A percentile compares a stretch with the other conserved stretches of the same genome.
Conservation (phyloP, 2,888 invertebrate species). For the Ptilodon capucinus region DNA sequence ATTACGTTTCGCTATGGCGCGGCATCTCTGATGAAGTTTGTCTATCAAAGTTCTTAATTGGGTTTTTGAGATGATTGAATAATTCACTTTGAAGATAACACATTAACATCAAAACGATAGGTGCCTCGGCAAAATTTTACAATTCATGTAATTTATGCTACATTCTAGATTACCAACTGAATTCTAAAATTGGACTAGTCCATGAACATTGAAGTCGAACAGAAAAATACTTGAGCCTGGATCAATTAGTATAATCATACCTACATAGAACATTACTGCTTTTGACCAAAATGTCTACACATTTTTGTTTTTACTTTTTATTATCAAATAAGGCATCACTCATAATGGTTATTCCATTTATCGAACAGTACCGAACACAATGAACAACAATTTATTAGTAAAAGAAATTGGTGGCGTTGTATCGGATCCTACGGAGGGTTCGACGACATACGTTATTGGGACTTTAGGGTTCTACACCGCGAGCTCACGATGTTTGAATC, state of each 20-base stretch:
- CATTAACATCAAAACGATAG: no score
- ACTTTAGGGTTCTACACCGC: constrained; percentile 49
- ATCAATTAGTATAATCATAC: no score
- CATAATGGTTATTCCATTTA: neutral
- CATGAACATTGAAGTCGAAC: no score
- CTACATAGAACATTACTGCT: no score
- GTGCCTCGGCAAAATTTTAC: constrained; percentile 2
- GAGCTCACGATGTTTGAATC: constrained; percentile 34
- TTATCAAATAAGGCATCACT: neutral
- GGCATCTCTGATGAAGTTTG: constrained; percentile 23
- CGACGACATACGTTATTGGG: constrained; percentile 63
- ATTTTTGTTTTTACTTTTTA: neutral
- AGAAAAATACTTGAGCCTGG: no score
- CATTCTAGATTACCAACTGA: no score
- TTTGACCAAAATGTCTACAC: no score
- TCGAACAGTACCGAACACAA: constrained; percentile 21
- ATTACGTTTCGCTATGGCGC: constrained; percentile 41
- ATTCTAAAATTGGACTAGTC: no score
- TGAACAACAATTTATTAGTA: constrained; percentile 55
- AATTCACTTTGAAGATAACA: neutral
- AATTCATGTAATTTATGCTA: no score
- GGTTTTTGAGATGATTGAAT: constrained; percentile 26
- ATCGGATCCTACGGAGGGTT: constrained; percentile 49
- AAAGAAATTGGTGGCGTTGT: constrained; percentile 59
- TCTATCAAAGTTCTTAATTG: constrained; percentile 34